A percentile compares a stretch with the other conserved stretches of the same genome.
Conservation (phyloP, 1,140 invertebrate species). For the Drosophila sechellia region DNA sequence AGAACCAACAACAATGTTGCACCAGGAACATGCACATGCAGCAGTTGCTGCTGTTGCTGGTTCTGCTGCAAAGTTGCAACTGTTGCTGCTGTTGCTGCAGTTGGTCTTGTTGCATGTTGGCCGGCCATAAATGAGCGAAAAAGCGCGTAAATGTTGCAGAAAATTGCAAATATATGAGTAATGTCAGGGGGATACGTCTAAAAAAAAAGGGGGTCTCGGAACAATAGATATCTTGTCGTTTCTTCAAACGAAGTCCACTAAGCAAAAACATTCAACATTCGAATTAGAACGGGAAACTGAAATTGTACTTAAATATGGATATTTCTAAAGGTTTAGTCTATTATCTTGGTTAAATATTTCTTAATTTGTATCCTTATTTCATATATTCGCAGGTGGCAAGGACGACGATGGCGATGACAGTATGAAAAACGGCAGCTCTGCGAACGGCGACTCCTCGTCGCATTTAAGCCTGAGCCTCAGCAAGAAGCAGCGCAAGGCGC, state of each 20-base stretch:
- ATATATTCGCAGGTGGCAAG: conserved; percentile 71
- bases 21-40: conserved; percentile 13
- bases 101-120: conserved; percentile 67
- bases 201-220: not conserved
- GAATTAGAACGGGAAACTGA: too few relatives aligned
- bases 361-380: not conserved
- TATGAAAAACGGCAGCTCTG: conserved; percentile 72
- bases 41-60: not conserved
- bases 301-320: too few relatives aligned
- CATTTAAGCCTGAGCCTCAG: conserved; percentile 86
- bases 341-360: too few relatives aligned
- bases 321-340: too few relatives aligned
- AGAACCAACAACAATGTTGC: conserved; percentile 43
- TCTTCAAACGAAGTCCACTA: not conserved
- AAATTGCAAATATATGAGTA: conserved; percentile 51
- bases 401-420: conserved; percentile 82
- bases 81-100: conserved; percentile 17
- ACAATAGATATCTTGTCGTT: not conserved
- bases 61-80: not conserved
- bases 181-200: conserved; percentile 16
- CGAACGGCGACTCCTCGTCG: conserved; percentile 60
- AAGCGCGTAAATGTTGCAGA: conserved; percentile 62
- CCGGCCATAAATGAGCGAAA: conserved; percentile 45
- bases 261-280: not conserved
- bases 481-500: conserved; percentile 98